phyloP scores from a whole-genome alignment of 1,140 invertebrate genomes.

The Mactra quadrangularis region DNA sequence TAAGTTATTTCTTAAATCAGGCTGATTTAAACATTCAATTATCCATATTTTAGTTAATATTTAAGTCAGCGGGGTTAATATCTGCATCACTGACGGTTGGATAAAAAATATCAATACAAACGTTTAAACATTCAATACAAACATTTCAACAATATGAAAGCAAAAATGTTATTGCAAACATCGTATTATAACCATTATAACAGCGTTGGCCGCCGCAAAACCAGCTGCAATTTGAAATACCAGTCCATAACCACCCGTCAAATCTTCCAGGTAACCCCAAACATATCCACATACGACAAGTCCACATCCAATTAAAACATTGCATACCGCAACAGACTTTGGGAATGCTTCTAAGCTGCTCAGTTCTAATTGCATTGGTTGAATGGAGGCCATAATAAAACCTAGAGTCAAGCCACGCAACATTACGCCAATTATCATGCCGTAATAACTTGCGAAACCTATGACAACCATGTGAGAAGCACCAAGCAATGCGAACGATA shows the following conservation, averaged over 20 bases:
- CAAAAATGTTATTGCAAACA: constrained; percentile 21
- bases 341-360: constrained; percentile 29
- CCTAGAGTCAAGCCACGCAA: constrained; percentile 38
- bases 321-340: constrained; percentile 35
- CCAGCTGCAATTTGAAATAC: constrained; percentile 32
- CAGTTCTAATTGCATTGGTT: constrained; percentile 33
- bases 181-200: neutral
- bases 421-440: constrained; percentile 30
- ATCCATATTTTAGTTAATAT: too few relatives aligned
- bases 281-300: constrained; percentile 32
- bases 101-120: too few relatives aligned
- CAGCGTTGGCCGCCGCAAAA: neutral
- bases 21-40: too few relatives aligned
- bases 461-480: constrained; percentile 28
- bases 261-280: constrained; percentile 18
- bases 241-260: constrained; percentile 35
- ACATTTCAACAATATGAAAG: too few relatives aligned
- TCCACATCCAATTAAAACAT: constrained; percentile 10
- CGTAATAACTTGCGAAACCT: constrained; percentile 15
- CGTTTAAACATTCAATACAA: too few relatives aligned
- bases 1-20: too few relatives aligned
- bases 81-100: too few relatives aligned
- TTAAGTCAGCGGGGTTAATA: too few relatives aligned
- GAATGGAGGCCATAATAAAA: neutral
- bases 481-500: constrained; percentile 15